Base-by-base conservation (phyloP, 1,140 invertebrate species). In the Hycleus phaleratus region DNA sequence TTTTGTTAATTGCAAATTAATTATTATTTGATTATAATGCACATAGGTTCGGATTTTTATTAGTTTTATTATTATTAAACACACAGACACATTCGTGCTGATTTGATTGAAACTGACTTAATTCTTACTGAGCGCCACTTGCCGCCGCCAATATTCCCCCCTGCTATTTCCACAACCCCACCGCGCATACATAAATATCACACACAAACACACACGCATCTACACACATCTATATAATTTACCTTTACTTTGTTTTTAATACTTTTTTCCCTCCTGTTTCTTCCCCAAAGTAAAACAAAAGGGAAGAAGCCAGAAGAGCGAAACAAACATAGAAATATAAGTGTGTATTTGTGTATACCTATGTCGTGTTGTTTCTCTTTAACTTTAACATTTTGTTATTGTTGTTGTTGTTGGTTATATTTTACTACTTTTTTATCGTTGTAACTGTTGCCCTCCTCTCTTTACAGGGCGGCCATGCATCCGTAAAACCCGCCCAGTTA, bases 51-150 rank as follows among this genome's bases (percentile, higher is more conserved):
- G 18, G 18, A 18, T 18, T 18, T 18, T 18, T 18, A 18, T 18
- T 18, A 18, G 18, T 18, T 18, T 18, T 18, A 18, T 18, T 18
- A 39, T 39, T 39, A 7, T 39, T 7, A 44, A 43, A 53, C 45
- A 45, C 60, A 56, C 61, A 62, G 61, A 67, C 59, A 68, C 72
- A 72, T 71, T 67, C 68, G 68, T 68, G 66, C 32, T 71, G 72
- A 71, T 72, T 73, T 74, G 71, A 74, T 74, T 73, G 68, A 67
- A 71, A 74, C 72, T 73, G 71, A 73, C 70, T 72, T 73, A 71
- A 71, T 68, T 71, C 70, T 59, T 32, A 32, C 32, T 32, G 66
- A 64, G 64, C 67, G 70, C 66, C 68, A 71, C 68, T 69, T 71
- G 61, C 65, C 64, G 63, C 64, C 64, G 68, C 66, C 60, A 32